These are phyloP conservation scores for Microplitis deprimator DNA, from an alignment of 2,888 invertebrate species.

Conservation along the genomic window DNA sequence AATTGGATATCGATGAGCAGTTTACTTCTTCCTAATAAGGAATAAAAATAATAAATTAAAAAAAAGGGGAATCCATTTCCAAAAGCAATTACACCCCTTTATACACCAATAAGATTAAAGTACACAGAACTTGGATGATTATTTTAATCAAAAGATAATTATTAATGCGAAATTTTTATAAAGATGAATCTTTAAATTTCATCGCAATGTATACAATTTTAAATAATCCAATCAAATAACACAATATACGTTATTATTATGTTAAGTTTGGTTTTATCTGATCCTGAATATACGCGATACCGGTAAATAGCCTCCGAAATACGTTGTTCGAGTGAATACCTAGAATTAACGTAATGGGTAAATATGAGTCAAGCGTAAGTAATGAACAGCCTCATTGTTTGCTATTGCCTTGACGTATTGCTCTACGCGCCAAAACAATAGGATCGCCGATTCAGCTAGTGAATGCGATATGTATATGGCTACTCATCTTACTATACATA, in stretches of 20 bases:
- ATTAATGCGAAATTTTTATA: conserved; percentile 15
- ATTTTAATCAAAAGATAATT: conserved; percentile 33
- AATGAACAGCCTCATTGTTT: conserved; percentile 64
- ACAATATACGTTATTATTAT: conserved; percentile 15
- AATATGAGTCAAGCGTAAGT: conserved; percentile 58
- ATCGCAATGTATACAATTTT: not conserved
- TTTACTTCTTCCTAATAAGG: conserved; percentile 24
- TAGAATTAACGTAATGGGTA: conserved; percentile 54
- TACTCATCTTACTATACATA: conserved; percentile 10
- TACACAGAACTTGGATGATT: not conserved
- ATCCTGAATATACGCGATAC: conserved; percentile 16
- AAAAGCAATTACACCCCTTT: conserved; percentile 29
- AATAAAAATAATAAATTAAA: conserved; percentile 7
- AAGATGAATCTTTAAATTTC: conserved; percentile 9
- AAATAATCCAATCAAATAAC: conserved; percentile 19
- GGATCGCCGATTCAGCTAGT: not conserved
- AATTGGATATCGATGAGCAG: conserved; percentile 59
- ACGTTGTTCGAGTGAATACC: conserved; percentile 48
- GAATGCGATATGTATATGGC: not conserved
- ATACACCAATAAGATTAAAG: conserved; percentile 16
- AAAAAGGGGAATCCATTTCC: conserved; percentile 16
- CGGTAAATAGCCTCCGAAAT: conserved; percentile 17
- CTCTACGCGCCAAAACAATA: conserved; percentile 17
- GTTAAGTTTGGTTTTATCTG: conserved; percentile 7
- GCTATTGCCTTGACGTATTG: conserved; percentile 58